Base-by-base conservation (phyloP, 2,888 invertebrate genomes). In the Coelopa pilipes region DNA sequence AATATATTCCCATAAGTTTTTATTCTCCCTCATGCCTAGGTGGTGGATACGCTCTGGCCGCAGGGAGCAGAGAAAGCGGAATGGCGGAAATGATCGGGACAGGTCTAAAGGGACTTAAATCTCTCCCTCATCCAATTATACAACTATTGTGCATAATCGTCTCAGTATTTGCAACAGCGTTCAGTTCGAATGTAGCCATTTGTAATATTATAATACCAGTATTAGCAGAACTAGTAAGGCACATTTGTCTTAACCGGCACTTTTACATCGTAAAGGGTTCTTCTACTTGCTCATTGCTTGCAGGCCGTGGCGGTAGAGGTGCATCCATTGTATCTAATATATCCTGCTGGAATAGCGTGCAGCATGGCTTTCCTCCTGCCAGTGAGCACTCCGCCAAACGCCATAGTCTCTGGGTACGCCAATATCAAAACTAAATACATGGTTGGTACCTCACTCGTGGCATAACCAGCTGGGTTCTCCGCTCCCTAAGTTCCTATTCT, bases 361-460 rank as follows among this genome's bases (percentile, higher is more conserved):
- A 96, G 96, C 60, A 95, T 95, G 89, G 95, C 94, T 3, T 94
- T 96, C 89, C 94, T 95, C 89, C 90, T 97, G 86, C 97, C 96
- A 0, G 96, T 97, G 13, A 96, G 96, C n/a, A 96, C 96, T 0
- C 96, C 96, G 1, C 95, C 97, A n/a, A 97, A 97, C 87, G 96
- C 97, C 7, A 95, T 97, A 76, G 95, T 94, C 0, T 93, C 94
- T 21, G 93, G 92, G 0, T 93, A 93, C 1, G 93, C 93, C 0
- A 91, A 92, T 80, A 93, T 95, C 88, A 91, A 90, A 77, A 92
- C 93, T 0, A 89, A 90, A 68, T 93, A 93, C 80, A 94, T 95
- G 91, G 92, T 93, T 79, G 86, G 75, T 72, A 62, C 13, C 11
- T 50, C 19, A 34, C 2, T 34, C 7, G 34, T 7, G 7, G 34